phyloP scores from a whole-genome alignment of 2,797 vertebrate genomes.

The Acanthurus lineatus region DNA sequence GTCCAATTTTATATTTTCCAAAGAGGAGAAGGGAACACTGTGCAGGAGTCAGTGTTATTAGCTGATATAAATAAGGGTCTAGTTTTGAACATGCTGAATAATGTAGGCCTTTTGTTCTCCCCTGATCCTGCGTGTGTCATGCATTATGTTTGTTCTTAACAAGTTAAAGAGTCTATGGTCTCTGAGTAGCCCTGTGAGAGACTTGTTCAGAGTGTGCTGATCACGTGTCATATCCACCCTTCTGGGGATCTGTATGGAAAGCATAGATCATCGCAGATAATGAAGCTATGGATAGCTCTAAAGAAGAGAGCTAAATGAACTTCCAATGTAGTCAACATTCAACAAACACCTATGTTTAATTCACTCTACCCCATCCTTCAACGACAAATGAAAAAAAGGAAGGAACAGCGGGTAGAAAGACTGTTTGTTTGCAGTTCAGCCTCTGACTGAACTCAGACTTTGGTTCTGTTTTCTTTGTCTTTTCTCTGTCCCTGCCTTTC shows the following conservation, averaged over 20 bases:
- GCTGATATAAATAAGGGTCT: not conserved
- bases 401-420: too few relatives aligned
- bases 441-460: too few relatives aligned
- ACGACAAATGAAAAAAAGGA: too few relatives aligned
- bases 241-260: not conserved
- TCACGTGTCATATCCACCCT: not conserved
- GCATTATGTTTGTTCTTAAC: not conserved
- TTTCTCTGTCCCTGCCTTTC: too few relatives aligned
- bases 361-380: too few relatives aligned
- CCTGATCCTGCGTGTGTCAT: too few relatives aligned
- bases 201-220: not conserved
- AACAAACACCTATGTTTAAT: not conserved
- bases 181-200: not conserved
- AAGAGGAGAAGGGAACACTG: not conserved
- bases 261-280: not conserved
- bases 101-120: too few relatives aligned
- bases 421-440: too few relatives aligned
- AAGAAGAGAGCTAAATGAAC: conserved; percentile 8
- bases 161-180: too few relatives aligned
- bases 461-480: too few relatives aligned
- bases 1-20: not conserved
- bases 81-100: not conserved
- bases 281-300: not conserved
- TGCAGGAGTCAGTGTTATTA: not conserved
- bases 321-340: not conserved